phyloP scores from a whole-genome alignment of 2,113 vertebrate species.

The Mesoclemmys tuberculata region DNA sequence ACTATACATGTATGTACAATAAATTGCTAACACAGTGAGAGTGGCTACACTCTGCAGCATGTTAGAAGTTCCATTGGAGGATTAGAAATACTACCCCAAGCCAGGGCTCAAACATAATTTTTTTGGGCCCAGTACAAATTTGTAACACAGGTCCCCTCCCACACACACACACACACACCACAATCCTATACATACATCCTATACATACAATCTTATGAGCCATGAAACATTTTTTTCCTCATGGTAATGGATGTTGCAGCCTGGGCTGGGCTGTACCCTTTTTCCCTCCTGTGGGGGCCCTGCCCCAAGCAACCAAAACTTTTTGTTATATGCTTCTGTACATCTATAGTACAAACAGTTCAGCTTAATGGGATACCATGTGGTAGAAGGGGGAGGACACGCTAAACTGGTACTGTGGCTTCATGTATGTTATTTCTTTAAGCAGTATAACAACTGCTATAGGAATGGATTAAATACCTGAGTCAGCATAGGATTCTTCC shows the following conservation, averaged over 20 bases:
- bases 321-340: neutral
- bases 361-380: rapidly evolving
- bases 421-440: neutral
- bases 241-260: no score
- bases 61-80: rapidly evolving
- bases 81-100: neutral
- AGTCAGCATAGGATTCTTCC: neutral
- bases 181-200: no score
- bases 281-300: no score
- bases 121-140: no score
- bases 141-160: no score
- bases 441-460: neutral
- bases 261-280: no score
- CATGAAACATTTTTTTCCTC: no score
- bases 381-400: neutral
- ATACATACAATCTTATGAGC: no score
- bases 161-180: no score
- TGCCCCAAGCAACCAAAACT: neutral
- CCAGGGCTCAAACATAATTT: no score
- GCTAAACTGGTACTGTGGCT: neutral
- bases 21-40: neutral
- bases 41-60: neutral
- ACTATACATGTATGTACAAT: neutral
- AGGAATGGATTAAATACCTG: neutral
- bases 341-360: neutral